Evolutionary conservation across 2,797 vertebrate genomes (phyloP).

Genomic region (Peromyscus attwateri): DNA sequence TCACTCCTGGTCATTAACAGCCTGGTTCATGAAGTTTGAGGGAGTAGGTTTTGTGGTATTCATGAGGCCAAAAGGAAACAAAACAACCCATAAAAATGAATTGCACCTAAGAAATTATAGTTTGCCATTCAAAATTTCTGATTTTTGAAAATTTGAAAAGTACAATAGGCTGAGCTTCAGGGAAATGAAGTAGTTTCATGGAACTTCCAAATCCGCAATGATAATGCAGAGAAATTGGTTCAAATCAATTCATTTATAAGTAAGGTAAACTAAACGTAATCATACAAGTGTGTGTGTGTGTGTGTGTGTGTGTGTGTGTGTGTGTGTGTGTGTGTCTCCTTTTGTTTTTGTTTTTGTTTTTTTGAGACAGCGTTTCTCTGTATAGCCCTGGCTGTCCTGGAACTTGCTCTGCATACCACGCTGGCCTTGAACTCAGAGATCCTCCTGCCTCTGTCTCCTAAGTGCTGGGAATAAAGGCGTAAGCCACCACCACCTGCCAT

Average conservation of each 20-base stretch:
- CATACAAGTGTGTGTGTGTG: not conserved
- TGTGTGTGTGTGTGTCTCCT: not conserved
- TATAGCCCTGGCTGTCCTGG: not conserved
- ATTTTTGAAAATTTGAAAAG: not conserved
- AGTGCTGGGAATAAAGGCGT: not conserved
- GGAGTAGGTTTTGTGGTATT: not conserved
- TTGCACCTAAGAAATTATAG: conserved; percentile 34
- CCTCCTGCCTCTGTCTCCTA: not conserved
- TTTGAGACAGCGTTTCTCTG: not conserved
- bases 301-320: too few relatives aligned
- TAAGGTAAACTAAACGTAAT: conserved; percentile 22
- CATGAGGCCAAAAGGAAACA: not conserved
- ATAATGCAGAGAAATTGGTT: conserved; percentile 24
- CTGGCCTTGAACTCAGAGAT: not conserved
- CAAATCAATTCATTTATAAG: conserved; percentile 30
- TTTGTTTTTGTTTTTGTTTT: not conserved
- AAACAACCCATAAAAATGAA: not conserved
- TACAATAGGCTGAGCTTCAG: conserved; percentile 22
- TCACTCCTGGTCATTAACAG: not conserved
- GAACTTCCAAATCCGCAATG: conserved; percentile 26
- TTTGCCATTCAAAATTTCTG: conserved; percentile 43
- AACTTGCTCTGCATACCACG: not conserved
- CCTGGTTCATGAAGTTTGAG: not conserved
- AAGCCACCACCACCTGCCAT: not conserved
- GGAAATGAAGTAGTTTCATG: conserved; percentile 42